phyloP scores from a whole-genome alignment of 2,888 invertebrate genomes.

The Timandra comae region DNA sequence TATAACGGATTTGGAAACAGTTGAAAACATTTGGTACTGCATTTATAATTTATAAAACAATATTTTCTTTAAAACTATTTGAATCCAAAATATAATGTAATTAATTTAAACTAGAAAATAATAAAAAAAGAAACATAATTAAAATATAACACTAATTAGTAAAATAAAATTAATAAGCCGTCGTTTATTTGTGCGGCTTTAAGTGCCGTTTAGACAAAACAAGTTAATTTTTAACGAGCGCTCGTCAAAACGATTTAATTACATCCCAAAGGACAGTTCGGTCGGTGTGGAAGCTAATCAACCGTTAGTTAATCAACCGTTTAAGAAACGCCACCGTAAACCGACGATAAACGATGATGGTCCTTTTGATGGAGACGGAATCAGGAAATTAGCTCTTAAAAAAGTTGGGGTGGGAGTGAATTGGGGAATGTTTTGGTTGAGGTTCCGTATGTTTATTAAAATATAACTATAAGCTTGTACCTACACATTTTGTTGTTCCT shows the following conservation, averaged over 20 bases:
- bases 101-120: too few species aligned
- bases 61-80: too few species aligned
- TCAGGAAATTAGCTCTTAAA: constrained; percentile 53
- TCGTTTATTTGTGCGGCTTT: constrained; percentile 8
- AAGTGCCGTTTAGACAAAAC: constrained; percentile 37
- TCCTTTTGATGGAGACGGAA: constrained; percentile 24
- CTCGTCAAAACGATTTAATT: constrained; percentile 60
- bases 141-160: constrained; percentile 1
- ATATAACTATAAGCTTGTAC: too few species aligned
- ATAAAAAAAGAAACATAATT: constrained; percentile 11
- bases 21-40: too few species aligned
- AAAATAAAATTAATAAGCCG: constrained; percentile 17
- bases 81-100: too few species aligned
- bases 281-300: constrained; percentile 47
- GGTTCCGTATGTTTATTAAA: constrained; percentile 6
- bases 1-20: too few species aligned
- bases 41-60: too few species aligned
- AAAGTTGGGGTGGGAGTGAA: constrained; percentile 19
- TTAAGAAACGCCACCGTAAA: constrained; percentile 36
- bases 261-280: constrained; percentile 46
- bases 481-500: too few species aligned
- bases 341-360: constrained; percentile 42
- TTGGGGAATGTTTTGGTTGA: not conserved
- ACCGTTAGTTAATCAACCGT: constrained; percentile 54
- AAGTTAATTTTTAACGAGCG: constrained; percentile 56